Base-by-base conservation (phyloP, 1,140 invertebrate genomes). In the Drosophila pectinifera region DNA sequence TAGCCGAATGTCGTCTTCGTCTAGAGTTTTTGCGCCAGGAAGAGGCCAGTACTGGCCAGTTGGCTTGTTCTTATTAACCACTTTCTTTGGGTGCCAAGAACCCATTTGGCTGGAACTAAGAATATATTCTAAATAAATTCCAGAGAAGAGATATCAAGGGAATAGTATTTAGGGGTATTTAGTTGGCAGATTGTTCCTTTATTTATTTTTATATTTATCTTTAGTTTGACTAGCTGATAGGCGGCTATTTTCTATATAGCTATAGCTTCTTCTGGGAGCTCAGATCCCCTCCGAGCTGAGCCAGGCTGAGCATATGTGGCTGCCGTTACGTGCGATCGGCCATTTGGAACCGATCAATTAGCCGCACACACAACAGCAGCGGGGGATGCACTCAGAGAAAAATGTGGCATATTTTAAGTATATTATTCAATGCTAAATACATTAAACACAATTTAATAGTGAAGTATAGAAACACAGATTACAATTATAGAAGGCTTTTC, bases 271-370 rank as follows among this genome's bases (percentile, higher is more conserved):
- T 14, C 13, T 11, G 22, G 26, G 24, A 26, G 41, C 36, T 13
- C 22, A 11, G 34, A 63, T 63, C 63, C 31, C 16, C 14, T 10
- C 28, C 56, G 4, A 51, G 18, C 5, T 34, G 41, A 75, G 69
- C 65, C 20, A 18, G 38, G 24, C 59, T 38, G 59, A 36, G 39
- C 73, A 73, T 57, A 75, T 76, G 73, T 45, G 69, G 68, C 62
- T 46, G 64, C 49, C 65, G 83, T 88, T 88, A 76, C 83, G 83
- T 77, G 77, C 77, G 79, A 88, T 88, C 74, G 84, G 62, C 76
- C 83, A 88, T 78, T 83, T 89, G 83, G 83, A 88, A 88, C 83
- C 83, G 83, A 89, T 88, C 83, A 88, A 88, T 88, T 88, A 88
- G 80, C 53, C 56, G 61, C 16, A 57, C 26, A 41, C 43, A 67